These are phyloP conservation scores for Archocentrus centrarchus DNA, from an alignment of 2,113 vertebrate species.

Conservation along the genomic window DNA sequence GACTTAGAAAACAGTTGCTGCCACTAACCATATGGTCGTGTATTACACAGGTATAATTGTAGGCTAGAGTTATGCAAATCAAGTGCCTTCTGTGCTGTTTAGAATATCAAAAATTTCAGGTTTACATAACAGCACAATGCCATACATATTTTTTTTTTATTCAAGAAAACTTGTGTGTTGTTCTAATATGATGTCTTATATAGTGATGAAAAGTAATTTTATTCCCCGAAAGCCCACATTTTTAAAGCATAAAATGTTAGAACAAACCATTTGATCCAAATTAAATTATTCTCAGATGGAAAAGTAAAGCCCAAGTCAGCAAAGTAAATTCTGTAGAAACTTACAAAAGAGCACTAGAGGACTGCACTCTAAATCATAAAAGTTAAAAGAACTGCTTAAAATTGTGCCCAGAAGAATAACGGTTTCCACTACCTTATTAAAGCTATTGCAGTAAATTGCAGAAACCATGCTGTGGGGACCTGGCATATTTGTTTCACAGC, in stretches of 20 bases:
- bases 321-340: neutral
- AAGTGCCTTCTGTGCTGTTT: conserved; percentile 6
- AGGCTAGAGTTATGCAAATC: conserved; percentile 26
- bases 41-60: conserved; percentile 30
- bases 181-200: neutral
- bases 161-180: neutral
- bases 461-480: neutral
- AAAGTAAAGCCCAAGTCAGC: neutral
- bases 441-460: conserved; percentile 1
- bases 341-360: neutral
- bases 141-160: neutral
- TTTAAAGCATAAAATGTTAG: neutral
- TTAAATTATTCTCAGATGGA: neutral
- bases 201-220: neutral
- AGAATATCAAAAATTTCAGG: conserved; percentile 21
- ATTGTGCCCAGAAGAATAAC: conserved; percentile 1
- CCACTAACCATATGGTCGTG: conserved; percentile 54
- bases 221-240: neutral
- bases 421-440: conserved; percentile 9
- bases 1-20: conserved; percentile 43
- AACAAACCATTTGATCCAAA: neutral
- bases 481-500: neutral
- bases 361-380: neutral
- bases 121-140: neutral
- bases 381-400: conserved; percentile 5